Percentiles rank a stretch among this genome's conserved stretches.
phyloP scores from a whole-genome alignment of 1,140 invertebrate genomes.

The Caenorhabditis remanei region DNA sequence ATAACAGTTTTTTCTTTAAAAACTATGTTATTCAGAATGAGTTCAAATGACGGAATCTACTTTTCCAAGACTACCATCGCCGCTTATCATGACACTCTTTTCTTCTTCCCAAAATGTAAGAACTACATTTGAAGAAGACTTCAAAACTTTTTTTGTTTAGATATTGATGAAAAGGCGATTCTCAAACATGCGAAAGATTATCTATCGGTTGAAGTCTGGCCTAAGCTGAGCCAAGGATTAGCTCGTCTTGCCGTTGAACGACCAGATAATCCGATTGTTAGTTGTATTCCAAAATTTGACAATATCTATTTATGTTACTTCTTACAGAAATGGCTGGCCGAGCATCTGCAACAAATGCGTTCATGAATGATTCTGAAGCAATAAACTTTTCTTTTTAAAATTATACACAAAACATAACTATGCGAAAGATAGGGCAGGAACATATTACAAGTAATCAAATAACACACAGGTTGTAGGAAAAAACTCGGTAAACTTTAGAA shows the following conservation, averaged over 20 bases:
- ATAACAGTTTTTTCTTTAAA: neutral
- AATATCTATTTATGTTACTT: neutral
- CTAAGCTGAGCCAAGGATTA: constrained; percentile 14
- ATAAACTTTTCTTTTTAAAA: neutral
- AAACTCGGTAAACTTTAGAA: neutral
- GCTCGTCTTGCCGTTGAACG: constrained; percentile 27
- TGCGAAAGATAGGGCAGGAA: constrained; percentile 23
- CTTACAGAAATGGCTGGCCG: constrained; percentile 36
- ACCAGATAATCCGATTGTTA: constrained; percentile 22
- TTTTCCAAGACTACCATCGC: constrained; percentile 36
- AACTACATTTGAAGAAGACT: neutral
- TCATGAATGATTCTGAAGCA: neutral
- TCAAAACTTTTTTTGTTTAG: neutral
- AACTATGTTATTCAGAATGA: neutral
- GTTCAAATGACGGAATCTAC: constrained; percentile 20
- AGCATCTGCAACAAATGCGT: neutral
- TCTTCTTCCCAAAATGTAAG: constrained; percentile 29
- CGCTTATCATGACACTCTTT: constrained; percentile 26
- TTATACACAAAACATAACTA: constrained; percentile 27
- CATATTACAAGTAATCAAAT: constrained; percentile 34
- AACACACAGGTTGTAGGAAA: constrained; percentile 31
- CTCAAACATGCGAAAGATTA: constrained; percentile 37
- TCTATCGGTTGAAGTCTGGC: constrained; percentile 29
- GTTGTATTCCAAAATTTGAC: neutral
- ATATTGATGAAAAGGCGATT: neutral